phyloP scores from a whole-genome alignment of 2,113 vertebrate species.

The Tetrao urogallus region DNA sequence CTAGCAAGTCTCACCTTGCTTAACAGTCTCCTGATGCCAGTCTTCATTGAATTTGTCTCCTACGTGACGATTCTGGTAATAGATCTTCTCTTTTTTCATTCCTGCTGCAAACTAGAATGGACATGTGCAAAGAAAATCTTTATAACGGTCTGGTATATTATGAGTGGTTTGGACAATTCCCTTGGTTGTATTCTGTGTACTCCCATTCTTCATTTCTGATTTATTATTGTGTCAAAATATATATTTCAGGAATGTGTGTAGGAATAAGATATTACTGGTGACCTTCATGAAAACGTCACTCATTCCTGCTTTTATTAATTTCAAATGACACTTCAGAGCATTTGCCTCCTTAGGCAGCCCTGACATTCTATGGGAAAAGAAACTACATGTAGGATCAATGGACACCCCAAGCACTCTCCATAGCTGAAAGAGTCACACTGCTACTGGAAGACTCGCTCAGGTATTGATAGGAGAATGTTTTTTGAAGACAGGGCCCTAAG shows the following conservation, averaged over 20 bases:
- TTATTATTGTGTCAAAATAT: neutral
- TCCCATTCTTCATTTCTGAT: constrained; percentile 2
- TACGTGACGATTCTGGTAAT: constrained; percentile 91
- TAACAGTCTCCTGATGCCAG: constrained; percentile 78
- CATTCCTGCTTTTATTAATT: constrained; percentile 2
- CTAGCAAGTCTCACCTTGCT: constrained; percentile 82
- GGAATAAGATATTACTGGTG: neutral
- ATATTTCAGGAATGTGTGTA: constrained; percentile 9
- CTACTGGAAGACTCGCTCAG: fast-evolving
- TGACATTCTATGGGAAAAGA: neutral
- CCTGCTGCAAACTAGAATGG: constrained; percentile 77
- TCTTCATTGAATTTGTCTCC: constrained; percentile 83
- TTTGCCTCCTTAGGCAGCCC: neutral
- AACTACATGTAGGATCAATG: neutral
- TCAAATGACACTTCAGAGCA: neutral
- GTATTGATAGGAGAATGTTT: neutral
- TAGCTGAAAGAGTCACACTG: neutral
- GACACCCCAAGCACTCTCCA: neutral
- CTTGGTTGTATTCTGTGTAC: neutral
- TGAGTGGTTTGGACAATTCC: neutral
- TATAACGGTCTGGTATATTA: neutral
- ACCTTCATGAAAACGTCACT: neutral
- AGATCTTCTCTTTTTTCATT: constrained; percentile 87
- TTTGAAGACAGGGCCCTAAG: neutral
- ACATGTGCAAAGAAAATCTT: constrained; percentile 29